Base-by-base conservation (phyloP, 2,888 invertebrate species). In the Erebia epiphron region DNA sequence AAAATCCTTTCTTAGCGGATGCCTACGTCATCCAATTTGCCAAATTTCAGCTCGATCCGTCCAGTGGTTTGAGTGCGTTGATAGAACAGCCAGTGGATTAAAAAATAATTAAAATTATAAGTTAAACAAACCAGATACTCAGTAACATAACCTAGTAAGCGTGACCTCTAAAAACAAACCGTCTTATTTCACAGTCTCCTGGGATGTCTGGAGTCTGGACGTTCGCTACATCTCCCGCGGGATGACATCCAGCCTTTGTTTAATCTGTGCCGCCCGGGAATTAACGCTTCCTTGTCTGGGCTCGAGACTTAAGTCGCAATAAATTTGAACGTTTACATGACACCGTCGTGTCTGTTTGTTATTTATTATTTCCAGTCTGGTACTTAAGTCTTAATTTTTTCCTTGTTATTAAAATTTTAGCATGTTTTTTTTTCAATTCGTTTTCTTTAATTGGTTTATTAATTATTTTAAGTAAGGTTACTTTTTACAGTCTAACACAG, bases 211-310 rank as follows among this genome's bases (percentile, higher is more conserved):
- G 16, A 18, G 52, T 54, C 21, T 46, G 16, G 18, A 18, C 2
- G 65, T 13, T 14, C 18, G 26, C 16, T 66, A 43, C 54, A 56
- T n/a, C 18, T 35, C 56, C 14, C 56, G 56, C 13, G 35, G 26
- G 54, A 26, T 63, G 46, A 46, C 10, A 63, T 10, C 18, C 26
- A n/a, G 11, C 43, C 60, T 60, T 69, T 61, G 69, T 69, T 52
- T 54, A 54, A 66, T 60, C 58, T 65, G 18, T 21, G 60, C 35
- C 57, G 18, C 50, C 54, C 46, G 69, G 69, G 69, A 69, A 64
- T 66, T 60, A 43, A 11, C 46, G 41, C 13, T 65, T 54, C 49
- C 46, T 49, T 14, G 58, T 41, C 58, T 58, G n/a, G 35, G 13
- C 54, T 41, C 35, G n/a, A 58, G 14, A 14, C 26, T 58, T 63